Percentiles rank a stretch among this genome's conserved stretches.
These are phyloP conservation scores for Mythimna impura DNA, from an alignment of 2,888 invertebrate genomes.

Conservation along the genomic window DNA sequence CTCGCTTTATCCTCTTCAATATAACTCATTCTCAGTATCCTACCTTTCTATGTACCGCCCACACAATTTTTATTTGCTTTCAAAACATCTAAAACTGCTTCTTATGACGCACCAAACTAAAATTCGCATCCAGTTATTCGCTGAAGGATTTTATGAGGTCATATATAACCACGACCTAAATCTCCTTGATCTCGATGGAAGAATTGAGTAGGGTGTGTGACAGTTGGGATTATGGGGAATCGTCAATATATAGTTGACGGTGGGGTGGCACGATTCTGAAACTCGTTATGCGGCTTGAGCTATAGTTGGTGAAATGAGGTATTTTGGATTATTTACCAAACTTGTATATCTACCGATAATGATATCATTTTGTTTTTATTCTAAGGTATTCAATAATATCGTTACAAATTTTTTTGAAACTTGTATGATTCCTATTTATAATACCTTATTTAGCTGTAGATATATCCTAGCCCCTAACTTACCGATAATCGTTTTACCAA, in stretches of 20 bases:
- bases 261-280: constrained; percentile 33
- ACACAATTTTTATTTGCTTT: constrained; percentile 49
- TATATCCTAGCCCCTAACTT: neutral
- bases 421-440: neutral
- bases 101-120: constrained; percentile 58
- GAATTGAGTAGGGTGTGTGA: constrained; percentile 73
- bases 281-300: constrained; percentile 44
- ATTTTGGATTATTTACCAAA: neutral
- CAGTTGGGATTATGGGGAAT: constrained; percentile 72
- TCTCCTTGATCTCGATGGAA: constrained; percentile 73
- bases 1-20: constrained; percentile 20
- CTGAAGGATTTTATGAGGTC: constrained; percentile 68
- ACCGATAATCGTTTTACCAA: neutral
- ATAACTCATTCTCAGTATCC: constrained; percentile 46
- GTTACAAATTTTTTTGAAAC: neutral
- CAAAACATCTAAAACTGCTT: constrained; percentile 41
- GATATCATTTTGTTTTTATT: neutral
- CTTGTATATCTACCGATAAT: too few relatives aligned
- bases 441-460: neutral
- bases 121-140: constrained; percentile 58
- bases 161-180: constrained; percentile 73
- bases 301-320: constrained; percentile 10
- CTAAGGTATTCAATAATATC: neutral
- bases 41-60: constrained; percentile 36
- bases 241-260: constrained; percentile 61